Base-by-base conservation (phyloP, 2,888 invertebrate species). In the Pterostichus madidus region DNA sequence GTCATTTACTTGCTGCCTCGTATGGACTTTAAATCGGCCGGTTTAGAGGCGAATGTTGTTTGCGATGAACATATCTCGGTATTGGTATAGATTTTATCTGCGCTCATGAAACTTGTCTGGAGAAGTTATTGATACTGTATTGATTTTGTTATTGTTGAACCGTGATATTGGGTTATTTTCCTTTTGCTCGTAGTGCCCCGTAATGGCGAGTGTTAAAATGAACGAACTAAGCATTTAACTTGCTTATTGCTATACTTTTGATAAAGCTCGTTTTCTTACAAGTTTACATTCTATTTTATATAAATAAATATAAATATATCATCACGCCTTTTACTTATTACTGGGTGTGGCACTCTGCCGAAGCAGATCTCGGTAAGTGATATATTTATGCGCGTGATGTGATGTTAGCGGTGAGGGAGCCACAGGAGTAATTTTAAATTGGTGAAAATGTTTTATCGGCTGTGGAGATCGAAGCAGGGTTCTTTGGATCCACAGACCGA, bases 111-210 rank as follows among this genome's bases (percentile, higher is more conserved):
- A 75, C n/a, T 75, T 49, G 75, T 52, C 75, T 35, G 10, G 49
- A 49, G 49, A 32, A 75, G 13, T 75, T 75, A 52, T 75, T 75
- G 75, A 75, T 75, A 75, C 52, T 52, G 32, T 75, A 75, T 75
- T 75, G 75, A 75, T 75, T 75, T 52, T 49, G 49, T 52, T 75
- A 75, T 49, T 75, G 75, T 75, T 71, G 44, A 39, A 44, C 44
- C 44, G 68, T 71, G 68, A 32, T 71, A 71, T 71, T 71, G 46
- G 68, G 56, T 44, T 71, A 11, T 39, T n/a, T 71, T 71, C 68
- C 24, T 71, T 71, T 71, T 71, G 68, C 39, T 71, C 49, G 2
- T 13, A n/a, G 5, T 49, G n/a, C 8, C 11, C 35, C 7, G 44
- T 71, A 71, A 71, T 71, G 68, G 68, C 44, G 11, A 44, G 46